phyloP scores from a whole-genome alignment of 2,888 invertebrate species.

The Papilio protenor region DNA sequence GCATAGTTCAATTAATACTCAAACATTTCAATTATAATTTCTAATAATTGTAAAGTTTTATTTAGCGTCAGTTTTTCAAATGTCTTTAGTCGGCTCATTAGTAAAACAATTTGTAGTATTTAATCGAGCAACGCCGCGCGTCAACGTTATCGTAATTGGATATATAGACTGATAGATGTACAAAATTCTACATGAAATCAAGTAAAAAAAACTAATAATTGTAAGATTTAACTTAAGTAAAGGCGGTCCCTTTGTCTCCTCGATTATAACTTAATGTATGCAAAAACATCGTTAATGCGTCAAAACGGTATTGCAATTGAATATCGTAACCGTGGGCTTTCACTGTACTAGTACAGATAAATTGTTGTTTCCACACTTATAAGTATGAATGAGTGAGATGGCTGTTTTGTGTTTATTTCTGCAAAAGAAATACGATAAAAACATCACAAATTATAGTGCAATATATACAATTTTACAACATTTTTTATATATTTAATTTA shows the following conservation, averaged over 20 bases:
- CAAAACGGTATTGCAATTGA: not conserved
- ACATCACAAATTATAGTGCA: no score
- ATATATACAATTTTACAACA: no score
- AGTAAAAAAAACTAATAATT: not conserved
- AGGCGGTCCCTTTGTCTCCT: not conserved
- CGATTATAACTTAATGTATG: not conserved
- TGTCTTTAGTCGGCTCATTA: not conserved
- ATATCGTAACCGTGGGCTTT: not conserved
- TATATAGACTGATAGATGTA: constrained; percentile 25
- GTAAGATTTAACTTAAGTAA: not conserved
- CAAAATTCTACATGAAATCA: not conserved
- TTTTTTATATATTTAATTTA: no score
- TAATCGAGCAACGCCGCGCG: not conserved
- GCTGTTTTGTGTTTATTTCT: not conserved
- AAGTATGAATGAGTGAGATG: not conserved
- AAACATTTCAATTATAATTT: no score
- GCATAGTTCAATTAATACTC: no score
- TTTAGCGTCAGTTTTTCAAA: not conserved
- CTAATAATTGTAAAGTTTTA: no score
- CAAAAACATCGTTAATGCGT: not conserved
- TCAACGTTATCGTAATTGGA: not conserved
- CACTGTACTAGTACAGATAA: not conserved
- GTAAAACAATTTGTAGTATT: not conserved
- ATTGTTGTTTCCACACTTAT: not conserved
- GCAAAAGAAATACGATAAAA: no score